Base-by-base conservation (phyloP, 2,797 vertebrate species). In the Ptychadena robeensis region DNA sequence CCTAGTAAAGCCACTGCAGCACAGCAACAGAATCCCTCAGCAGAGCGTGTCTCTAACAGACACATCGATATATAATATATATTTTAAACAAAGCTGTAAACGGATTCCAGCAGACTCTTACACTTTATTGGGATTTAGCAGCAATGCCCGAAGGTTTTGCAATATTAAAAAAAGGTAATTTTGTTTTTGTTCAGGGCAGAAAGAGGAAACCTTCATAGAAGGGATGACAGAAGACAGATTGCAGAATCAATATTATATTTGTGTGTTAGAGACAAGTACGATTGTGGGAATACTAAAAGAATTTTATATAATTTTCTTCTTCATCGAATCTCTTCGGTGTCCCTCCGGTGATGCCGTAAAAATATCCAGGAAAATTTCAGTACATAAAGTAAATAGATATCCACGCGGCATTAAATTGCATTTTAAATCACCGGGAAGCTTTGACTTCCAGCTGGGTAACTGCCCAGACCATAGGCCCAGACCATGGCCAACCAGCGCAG, bases 171-270 rank as follows among this genome's bases (percentile, higher is more conserved):
- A 27, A 30, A 67, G 59, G 31, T 67, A 37, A 66, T 15, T 12
- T 78, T 64, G 22, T 68, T 57, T 53, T 35, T 64, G 61, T 25
- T n/a, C 15, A 27, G 44, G 3, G 25, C 57, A 22, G n/a, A 69
- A 44, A 66, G 10, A n/a, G 64, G 59, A 11, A 72, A 65, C 12
- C 72, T 40, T 71, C 78, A 72, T 53, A 53, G 74, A 53, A 35
- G 64, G 48, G 32, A 74, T 82, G 66, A 65, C 81, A 82, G 63
- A 15, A 59, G 44, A 75, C 48, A 34, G 66, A 72, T 83, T 44
- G 69, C 4, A 35, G 35, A 83, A 64, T 78, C 81, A 83, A 83
- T 83, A 65, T 68, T 57, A 78, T 66, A 77, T 78, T 82, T 72
- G 67, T 82, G 35, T 82, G 71, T 82, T 69, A 77, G 66, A 22